These are phyloP conservation scores for Drosophila incognita DNA, from an alignment of 2,888 invertebrate genomes.

Conservation along the genomic window DNA sequence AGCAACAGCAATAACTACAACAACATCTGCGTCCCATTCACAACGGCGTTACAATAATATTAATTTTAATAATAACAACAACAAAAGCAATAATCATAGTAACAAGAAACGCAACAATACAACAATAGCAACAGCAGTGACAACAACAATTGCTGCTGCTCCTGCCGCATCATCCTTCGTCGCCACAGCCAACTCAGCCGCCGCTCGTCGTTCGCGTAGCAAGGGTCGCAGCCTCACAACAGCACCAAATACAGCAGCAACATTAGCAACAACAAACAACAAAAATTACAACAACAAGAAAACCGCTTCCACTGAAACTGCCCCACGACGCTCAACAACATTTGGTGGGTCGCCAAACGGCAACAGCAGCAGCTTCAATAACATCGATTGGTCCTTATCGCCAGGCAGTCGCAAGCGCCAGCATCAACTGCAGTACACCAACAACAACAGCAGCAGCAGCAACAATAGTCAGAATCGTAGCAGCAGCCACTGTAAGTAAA, in stretches of 20 bases:
- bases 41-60: conserved; percentile 40
- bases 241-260: conserved; percentile 1
- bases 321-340: conserved; percentile 37
- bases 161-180: conserved; percentile 32
- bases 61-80: conserved; percentile 45
- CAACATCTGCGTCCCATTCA: conserved; percentile 32
- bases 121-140: conserved; percentile 27
- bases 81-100: conserved; percentile 48
- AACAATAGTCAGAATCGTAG: conserved; percentile 12
- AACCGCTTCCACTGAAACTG: conserved; percentile 28
- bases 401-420: conserved; percentile 75
- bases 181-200: conserved; percentile 16
- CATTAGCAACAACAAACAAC: conserved; percentile 1
- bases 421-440: conserved; percentile 42
- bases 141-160: conserved; percentile 23
- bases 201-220: conserved; percentile 55
- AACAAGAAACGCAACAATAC: conserved; percentile 42
- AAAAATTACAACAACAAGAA: conserved; percentile 33
- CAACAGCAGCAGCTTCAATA: conserved; percentile 29
- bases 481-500: conserved; percentile 59
- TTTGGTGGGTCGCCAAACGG: conserved; percentile 36
- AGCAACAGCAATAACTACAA: conserved; percentile 52
- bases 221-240: conserved; percentile 46
- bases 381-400: conserved; percentile 52
- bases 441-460: conserved; percentile 21